Conservation (phyloP, 2,888 invertebrate genomes). For the Unio pictorum region DNA sequence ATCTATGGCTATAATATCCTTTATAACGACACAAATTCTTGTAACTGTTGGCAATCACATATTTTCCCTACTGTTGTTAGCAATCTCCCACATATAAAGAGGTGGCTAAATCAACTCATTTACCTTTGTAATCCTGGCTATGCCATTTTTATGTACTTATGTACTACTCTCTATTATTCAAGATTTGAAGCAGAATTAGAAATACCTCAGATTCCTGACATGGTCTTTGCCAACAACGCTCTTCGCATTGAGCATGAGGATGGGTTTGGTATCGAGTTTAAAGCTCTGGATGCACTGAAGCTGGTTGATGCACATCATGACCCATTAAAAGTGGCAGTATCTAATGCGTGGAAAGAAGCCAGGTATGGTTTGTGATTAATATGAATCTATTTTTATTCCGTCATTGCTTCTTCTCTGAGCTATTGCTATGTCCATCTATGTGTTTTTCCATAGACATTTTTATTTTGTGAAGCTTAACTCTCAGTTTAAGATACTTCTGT, state of each 20-base stretch:
- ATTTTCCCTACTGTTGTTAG: no score
- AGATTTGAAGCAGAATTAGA: conserved; percentile 70
- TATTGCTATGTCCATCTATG: no score
- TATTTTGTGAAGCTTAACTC: no score
- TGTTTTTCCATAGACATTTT: no score
- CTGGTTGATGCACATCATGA: conserved; percentile 76
- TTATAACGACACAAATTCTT: no score
- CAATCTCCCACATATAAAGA: no score
- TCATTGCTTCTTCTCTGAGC: no score
- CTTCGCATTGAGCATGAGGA: conserved; percentile 79
- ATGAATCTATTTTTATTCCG: neutral
- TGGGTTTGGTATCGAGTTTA: conserved; percentile 81
- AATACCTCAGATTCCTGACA: conserved; percentile 96
- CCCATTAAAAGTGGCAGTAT: conserved; percentile 88
- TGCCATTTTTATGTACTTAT: neutral
- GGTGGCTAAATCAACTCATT: no score
- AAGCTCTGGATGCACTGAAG: conserved; percentile 91
- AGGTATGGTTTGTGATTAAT: conserved; percentile 75
- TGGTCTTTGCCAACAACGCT: conserved; percentile 96
- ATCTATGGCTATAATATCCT: no score
- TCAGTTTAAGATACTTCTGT: neutral
- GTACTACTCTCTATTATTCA: conserved; percentile 6
- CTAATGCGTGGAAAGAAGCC: conserved; percentile 92
- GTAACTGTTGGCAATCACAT: no score
- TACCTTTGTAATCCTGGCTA: neutral